Evolutionary conservation across 2,888 invertebrate species (phyloP).

Genomic region (Lagria hirta): DNA sequence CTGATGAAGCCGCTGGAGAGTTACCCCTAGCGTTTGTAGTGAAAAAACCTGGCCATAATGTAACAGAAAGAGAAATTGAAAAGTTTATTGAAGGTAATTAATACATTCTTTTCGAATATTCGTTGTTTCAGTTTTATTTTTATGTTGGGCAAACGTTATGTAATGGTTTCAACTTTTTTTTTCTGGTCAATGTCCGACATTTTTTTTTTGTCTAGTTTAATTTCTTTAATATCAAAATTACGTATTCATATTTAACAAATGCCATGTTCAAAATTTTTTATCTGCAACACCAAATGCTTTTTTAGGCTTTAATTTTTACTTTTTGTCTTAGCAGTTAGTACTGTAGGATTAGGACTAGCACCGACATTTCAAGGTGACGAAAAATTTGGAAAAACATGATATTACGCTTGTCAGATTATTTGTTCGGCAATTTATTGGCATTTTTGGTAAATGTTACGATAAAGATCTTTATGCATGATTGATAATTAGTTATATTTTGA

Average conservation of each 20-base stretch:
- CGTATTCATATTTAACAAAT: background rate
- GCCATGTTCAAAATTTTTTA: no score
- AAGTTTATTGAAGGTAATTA: slow-evolving; percentile 55
- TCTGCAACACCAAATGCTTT: no score
- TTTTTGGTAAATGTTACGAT: background rate
- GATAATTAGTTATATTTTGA: background rate
- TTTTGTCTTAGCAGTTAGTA: no score
- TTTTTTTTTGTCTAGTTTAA: no score
- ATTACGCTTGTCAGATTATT: no score
- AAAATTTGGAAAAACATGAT: no score
- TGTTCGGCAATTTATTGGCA: background rate
- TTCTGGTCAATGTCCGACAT: no score
- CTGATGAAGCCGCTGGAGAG: slow-evolving; percentile 74
- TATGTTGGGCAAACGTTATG: background rate
- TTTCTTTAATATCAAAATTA: background rate
- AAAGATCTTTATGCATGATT: background rate
- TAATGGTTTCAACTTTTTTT: background rate
- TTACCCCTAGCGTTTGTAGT: slow-evolving; percentile 78
- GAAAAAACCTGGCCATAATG: slow-evolving; percentile 56
- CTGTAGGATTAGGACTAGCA: no score
- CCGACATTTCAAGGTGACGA: no score
- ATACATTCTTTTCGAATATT: background rate
- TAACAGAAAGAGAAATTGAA: slow-evolving; percentile 54
- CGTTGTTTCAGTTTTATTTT: background rate
- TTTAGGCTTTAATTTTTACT: no score